These are phyloP conservation scores for Calameuta idolon DNA, from an alignment of 2,888 invertebrate genomes.

Conservation along the genomic window DNA sequence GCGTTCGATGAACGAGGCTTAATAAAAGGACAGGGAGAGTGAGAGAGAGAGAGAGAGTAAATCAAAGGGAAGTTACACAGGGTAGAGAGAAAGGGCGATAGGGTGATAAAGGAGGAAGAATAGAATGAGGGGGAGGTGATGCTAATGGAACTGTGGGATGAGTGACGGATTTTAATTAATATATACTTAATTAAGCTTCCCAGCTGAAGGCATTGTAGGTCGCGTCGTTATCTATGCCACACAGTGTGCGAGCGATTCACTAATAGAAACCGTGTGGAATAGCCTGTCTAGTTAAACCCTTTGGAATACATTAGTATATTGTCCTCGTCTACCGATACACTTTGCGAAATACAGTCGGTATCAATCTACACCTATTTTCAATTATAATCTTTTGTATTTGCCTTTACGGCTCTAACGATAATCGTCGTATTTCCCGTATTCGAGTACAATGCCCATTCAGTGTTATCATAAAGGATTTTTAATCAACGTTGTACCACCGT, in stretches of 20 bases:
- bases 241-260: constrained; percentile 48
- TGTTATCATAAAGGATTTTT: background rate
- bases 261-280: constrained; percentile 49
- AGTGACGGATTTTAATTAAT: constrained; percentile 57
- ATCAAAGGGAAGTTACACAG: background rate
- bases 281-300: constrained; percentile 49
- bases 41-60: background rate
- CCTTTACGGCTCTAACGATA: background rate
- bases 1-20: background rate
- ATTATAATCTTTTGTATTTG: background rate
- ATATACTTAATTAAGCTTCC: constrained; percentile 60
- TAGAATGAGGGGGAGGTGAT: background rate
- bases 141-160: constrained; percentile 15
- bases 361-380: background rate
- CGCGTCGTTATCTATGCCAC: constrained; percentile 45
- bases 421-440: background rate
- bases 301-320: constrained; percentile 48
- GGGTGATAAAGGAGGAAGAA: background rate
- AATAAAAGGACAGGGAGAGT: background rate
- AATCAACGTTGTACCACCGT: background rate
- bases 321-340: constrained; percentile 18
- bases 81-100: background rate
- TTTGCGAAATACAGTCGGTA: constrained; percentile 1
- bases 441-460: too few relatives aligned
- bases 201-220: constrained; percentile 43